phyloP scores from a whole-genome alignment of 1,140 invertebrate species.

The Ladona fulva region DNA sequence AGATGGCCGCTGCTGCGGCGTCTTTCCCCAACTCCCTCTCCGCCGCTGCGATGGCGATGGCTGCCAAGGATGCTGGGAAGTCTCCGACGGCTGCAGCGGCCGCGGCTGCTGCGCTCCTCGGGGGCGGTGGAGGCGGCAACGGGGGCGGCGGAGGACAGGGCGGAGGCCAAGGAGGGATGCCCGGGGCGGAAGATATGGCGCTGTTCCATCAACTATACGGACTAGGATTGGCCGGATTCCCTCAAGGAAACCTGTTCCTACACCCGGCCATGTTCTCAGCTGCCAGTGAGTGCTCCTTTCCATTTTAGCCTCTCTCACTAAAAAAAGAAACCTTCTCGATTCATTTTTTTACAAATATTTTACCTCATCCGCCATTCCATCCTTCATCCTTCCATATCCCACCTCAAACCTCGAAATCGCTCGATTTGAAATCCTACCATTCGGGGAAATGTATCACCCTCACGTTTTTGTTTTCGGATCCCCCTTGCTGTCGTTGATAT shows the following conservation, averaged over 20 bases:
- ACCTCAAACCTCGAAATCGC: background rate
- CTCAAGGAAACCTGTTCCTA: constrained; percentile 28
- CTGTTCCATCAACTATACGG: constrained; percentile 40
- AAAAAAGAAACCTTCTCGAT: background rate
- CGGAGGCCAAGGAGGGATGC: constrained; percentile 20
- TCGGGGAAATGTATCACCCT: too few species aligned
- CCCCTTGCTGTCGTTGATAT: background rate
- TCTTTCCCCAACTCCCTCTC: background rate
- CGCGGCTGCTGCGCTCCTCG: constrained; percentile 2
- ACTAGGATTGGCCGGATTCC: constrained; percentile 30
- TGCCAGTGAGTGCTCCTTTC: constrained; percentile 26
- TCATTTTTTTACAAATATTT: background rate
- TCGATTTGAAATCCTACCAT: background rate
- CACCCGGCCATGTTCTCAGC: constrained; percentile 29
- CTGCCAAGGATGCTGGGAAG: constrained; percentile 18
- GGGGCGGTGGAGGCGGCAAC: constrained; percentile 25
- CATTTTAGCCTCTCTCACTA: background rate
- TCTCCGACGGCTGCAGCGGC: background rate
- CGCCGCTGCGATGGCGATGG: constrained; percentile 24
- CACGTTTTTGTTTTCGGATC: background rate
- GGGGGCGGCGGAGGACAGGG: constrained; percentile 12
- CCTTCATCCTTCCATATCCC: background rate
- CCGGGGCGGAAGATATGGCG: constrained; percentile 33
- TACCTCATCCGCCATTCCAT: background rate
- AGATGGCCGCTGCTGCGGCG: constrained; percentile 27